Evolutionary conservation across 2,888 invertebrate genomes (phyloP), one percentile per base, ranked within the genome.

Genomic region (Latheticus oryzae): DNA sequence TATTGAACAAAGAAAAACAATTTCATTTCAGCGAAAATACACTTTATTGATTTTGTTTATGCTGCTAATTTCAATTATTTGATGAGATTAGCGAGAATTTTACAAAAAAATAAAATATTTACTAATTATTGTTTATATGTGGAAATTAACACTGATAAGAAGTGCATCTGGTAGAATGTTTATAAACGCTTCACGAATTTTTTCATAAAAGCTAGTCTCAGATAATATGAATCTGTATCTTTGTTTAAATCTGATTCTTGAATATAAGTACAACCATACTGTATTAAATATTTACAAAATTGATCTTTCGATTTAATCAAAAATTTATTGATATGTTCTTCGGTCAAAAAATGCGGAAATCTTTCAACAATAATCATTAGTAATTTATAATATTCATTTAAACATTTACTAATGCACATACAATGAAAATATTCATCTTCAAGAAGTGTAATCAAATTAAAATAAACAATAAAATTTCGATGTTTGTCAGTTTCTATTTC

Each of bases 281-380:
- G 3, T 1, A 21, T 7, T 13, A 35, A 33, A 35, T 53, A 53
- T 16, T 16, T 35, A 17, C 53, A 53, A 35, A 24, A 53, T 3
- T 24, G 12, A 17, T 53, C 53, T 3, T 15, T 19, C 5, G 33
- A 32, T 13, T 15, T 15, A 5, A 12, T 4, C 11, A 43, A 13
- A 8, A 42, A 7, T 13, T 5, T 33, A 2, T 24, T 16, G 11
- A 40, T 24, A 11, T 52, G n/a, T 30, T 32, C 15, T 1, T 33
- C n/a, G 5, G 15, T 16, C 7, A 53, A 43, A 26, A 53, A 53
- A n/a, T 55, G 47, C 1, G 55, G 55, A 47, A 30, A 48, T 17
- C 47, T 24, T 5, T 32, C 12, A 7, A 40, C 38, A 32, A 55
- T 23, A 8, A 37, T 4, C 7, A 11, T 11, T 15, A 47, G 38